Evolutionary conservation across 2,888 invertebrate species (phyloP).

Genomic region (Diachrysia chrysitis): DNA sequence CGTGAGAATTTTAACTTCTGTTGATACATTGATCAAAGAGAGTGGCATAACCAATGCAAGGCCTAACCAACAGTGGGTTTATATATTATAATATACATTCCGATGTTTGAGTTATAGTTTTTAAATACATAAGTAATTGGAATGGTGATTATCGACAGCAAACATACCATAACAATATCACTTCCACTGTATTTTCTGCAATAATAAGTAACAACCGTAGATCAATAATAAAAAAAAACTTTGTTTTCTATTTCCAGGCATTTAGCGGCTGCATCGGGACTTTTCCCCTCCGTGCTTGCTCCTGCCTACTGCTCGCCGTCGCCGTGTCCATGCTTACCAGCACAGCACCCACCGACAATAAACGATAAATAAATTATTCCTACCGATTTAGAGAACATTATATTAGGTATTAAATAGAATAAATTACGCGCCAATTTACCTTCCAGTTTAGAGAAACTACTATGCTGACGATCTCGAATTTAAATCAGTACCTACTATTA

Average conservation of each 20-base stretch:
- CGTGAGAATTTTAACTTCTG: not conserved
- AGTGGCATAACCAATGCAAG: not conserved
- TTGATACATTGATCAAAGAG: not conserved
- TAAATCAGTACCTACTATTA: too few relatives aligned
- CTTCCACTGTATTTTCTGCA: too few relatives aligned
- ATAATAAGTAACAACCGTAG: too few relatives aligned
- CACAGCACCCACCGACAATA: constrained; percentile 66
- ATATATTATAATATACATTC: not conserved
- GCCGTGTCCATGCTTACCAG: constrained; percentile 79
- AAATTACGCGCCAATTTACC: not conserved
- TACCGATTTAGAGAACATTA: not conserved
- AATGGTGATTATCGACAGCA: too few relatives aligned
- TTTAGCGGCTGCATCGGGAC: constrained; percentile 90
- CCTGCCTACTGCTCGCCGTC: constrained; percentile 76
- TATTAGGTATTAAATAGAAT: not conserved
- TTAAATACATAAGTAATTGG: not conserved
- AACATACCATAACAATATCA: too few relatives aligned
- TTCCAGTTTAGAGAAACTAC: not conserved
- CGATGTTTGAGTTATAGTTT: not conserved
- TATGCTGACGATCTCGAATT: not conserved
- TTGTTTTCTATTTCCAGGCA: constrained; percentile 76
- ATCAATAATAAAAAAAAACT: too few relatives aligned
- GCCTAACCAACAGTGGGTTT: not conserved
- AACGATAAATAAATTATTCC: constrained; percentile 67
- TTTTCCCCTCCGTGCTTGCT: constrained; percentile 83